phyloP scores from a whole-genome alignment of 2,888 invertebrate species.

The Epistrophe grossulariae region DNA sequence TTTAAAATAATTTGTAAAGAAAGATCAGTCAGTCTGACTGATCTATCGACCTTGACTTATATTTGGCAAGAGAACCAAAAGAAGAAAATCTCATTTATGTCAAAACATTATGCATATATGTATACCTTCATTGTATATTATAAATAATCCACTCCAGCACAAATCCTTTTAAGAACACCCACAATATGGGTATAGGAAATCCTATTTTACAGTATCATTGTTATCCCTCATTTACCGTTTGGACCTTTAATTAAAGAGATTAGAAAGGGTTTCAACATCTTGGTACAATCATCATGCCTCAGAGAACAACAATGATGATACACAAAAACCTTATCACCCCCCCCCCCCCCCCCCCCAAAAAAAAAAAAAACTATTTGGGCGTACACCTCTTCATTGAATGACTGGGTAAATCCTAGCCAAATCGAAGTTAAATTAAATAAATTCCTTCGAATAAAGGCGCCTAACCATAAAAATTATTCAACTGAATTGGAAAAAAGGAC shows the following conservation, averaged over 20 bases:
- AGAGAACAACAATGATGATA: slow-evolving; percentile 19
- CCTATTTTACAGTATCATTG: slow-evolving; percentile 49
- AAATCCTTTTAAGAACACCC: slow-evolving; percentile 33
- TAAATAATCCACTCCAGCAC: slow-evolving; percentile 12
- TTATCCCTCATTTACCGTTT: slow-evolving; percentile 52
- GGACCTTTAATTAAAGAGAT: slow-evolving; percentile 62
- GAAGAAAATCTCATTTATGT: background rate
- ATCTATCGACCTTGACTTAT: too few relatives aligned
- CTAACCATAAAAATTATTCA: slow-evolving; percentile 45
- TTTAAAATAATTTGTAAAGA: too few relatives aligned
- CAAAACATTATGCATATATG: background rate
- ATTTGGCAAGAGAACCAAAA: background rate
- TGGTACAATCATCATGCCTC: slow-evolving; percentile 19
- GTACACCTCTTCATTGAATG: slow-evolving; percentile 8
- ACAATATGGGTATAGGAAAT: slow-evolving; percentile 18
- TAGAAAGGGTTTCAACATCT: slow-evolving; percentile 39
- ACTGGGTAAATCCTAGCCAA: slow-evolving; percentile 42
- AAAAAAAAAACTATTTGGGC: slow-evolving; percentile 39
- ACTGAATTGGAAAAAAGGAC: slow-evolving; percentile 51
- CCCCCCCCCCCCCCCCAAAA: too few relatives aligned
- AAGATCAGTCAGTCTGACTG: too few relatives aligned
- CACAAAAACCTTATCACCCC: slow-evolving; percentile 19
- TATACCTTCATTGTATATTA: background rate
- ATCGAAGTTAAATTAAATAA: slow-evolving; percentile 59
- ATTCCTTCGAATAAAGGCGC: slow-evolving; percentile 63